Evolutionary conservation across 2,888 invertebrate species (phyloP).

Genomic region (Myopa tessellatipennis): DNA sequence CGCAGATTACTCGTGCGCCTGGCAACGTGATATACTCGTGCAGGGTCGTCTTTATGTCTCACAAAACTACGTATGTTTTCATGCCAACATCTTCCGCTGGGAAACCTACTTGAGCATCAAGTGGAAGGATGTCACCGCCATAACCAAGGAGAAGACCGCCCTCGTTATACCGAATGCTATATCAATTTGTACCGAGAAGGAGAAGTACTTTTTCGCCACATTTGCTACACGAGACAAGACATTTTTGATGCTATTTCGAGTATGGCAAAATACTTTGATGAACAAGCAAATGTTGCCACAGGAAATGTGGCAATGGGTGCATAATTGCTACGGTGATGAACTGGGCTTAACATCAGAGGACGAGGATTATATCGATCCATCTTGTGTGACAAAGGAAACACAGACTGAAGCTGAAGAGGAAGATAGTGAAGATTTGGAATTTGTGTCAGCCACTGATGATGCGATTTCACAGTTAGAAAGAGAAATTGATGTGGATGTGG

Average conservation of each 20-base stretch:
- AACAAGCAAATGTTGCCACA: constrained; percentile 86
- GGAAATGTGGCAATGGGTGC: constrained; percentile 92
- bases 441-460: constrained; percentile 57
- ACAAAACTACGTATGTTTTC: constrained; percentile 95
- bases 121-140: constrained; percentile 91
- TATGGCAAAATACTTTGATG: constrained; percentile 96
- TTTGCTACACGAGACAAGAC: constrained; percentile 95
- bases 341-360: constrained; percentile 93
- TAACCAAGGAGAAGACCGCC: constrained; percentile 95
- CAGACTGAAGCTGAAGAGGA: constrained; percentile 47
- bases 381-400: constrained; percentile 50
- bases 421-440: constrained; percentile 53
- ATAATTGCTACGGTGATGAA: constrained; percentile 93
- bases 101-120: constrained; percentile 87
- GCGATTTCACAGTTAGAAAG: constrained; percentile 22
- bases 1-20: constrained; percentile 95
- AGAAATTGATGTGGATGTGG: background rate
- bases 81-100: constrained; percentile 98
- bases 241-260: constrained; percentile 92
- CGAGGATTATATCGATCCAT: constrained; percentile 82
- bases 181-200: constrained; percentile 81
- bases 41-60: constrained; percentile 97
- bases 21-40: constrained; percentile 94
- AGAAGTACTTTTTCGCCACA: constrained; percentile 94
- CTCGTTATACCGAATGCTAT: constrained; percentile 97